Conservation (phyloP, 2,113 vertebrate genomes). For the Cyprinodon brontotheroides region DNA sequence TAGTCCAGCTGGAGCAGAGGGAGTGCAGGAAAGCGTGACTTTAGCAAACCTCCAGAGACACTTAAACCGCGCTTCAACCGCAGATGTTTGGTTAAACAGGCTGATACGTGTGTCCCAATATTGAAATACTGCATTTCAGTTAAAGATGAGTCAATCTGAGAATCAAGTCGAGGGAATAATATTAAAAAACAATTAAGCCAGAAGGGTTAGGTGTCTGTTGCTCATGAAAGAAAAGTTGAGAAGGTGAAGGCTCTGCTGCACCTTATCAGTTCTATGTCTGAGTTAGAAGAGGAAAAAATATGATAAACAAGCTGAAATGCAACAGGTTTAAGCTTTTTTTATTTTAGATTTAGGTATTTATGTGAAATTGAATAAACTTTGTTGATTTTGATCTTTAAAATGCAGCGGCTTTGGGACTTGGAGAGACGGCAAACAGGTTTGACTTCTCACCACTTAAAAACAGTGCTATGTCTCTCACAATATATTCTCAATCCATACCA, state of each 20-base stretch:
- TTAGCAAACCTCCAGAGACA: slow-evolving; percentile 62
- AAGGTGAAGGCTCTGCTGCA: neutral
- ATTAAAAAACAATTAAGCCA: slow-evolving; percentile 19
- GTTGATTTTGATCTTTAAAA: slow-evolving; percentile 9
- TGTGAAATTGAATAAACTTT: slow-evolving; percentile 19
- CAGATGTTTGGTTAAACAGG: slow-evolving; percentile 61
- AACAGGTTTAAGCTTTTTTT: neutral
- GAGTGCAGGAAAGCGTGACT: slow-evolving; percentile 66
- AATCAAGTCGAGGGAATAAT: slow-evolving; percentile 32
- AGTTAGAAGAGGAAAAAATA: neutral
- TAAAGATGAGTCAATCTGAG: slow-evolving; percentile 12
- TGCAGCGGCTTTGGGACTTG: neutral
- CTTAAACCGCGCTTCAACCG: slow-evolving; percentile 33
- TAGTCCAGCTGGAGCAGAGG: slow-evolving; percentile 62
- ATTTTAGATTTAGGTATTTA: slow-evolving; percentile 3
- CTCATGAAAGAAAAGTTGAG: slow-evolving; percentile 10
- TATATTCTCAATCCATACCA: slow-evolving; percentile 21
- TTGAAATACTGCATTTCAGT: slow-evolving; percentile 48
- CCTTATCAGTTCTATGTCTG: neutral
- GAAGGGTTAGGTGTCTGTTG: slow-evolving; percentile 65
- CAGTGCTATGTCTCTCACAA: slow-evolving; percentile 3
- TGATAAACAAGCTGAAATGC: neutral
- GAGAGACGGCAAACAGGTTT: neutral
- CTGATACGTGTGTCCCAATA: slow-evolving; percentile 18
- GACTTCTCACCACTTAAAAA: neutral